phyloP scores from a whole-genome alignment of 2,888 invertebrate species.

The Xestoiulus laeticollis region DNA sequence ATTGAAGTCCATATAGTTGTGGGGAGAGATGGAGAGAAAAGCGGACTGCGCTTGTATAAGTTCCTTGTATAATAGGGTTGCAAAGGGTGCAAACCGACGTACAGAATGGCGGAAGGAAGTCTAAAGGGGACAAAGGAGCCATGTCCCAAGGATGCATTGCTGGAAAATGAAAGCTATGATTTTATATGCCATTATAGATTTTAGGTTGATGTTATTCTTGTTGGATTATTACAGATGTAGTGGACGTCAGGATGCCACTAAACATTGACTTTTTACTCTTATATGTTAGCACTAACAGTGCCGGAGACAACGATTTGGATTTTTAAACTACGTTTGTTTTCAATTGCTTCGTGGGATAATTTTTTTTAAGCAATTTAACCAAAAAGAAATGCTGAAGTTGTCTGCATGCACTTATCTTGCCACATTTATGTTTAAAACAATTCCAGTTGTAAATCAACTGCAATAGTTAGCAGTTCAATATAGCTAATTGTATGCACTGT shows the following conservation, averaged over 20 bases:
- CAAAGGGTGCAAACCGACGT: slow-evolving; percentile 31
- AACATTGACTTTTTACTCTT: background rate
- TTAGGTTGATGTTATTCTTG: background rate
- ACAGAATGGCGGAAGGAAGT: slow-evolving; percentile 42
- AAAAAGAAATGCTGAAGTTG: too few species aligned
- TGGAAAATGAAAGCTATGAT: slow-evolving; percentile 35
- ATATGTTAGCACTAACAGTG: background rate
- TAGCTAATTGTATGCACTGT: too few species aligned
- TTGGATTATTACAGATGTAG: background rate
- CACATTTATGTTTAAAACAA: too few species aligned
- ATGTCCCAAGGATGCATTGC: slow-evolving; percentile 36
- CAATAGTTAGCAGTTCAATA: too few species aligned
- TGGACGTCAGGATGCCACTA: background rate
- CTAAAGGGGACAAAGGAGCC: slow-evolving; percentile 45
- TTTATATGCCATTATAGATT: slow-evolving; percentile 32
- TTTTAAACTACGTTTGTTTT: background rate
- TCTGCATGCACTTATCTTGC: too few species aligned
- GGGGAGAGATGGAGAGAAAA: background rate
- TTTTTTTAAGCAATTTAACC: too few species aligned
- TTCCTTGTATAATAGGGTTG: background rate
- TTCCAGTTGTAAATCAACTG: too few species aligned
- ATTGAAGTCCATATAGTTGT: background rate
- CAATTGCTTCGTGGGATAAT: too few species aligned
- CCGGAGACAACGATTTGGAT: background rate
- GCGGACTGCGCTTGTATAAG: background rate